Conservation (phyloP, 2,888 invertebrate genomes). For the Monoplex corrugatus region DNA sequence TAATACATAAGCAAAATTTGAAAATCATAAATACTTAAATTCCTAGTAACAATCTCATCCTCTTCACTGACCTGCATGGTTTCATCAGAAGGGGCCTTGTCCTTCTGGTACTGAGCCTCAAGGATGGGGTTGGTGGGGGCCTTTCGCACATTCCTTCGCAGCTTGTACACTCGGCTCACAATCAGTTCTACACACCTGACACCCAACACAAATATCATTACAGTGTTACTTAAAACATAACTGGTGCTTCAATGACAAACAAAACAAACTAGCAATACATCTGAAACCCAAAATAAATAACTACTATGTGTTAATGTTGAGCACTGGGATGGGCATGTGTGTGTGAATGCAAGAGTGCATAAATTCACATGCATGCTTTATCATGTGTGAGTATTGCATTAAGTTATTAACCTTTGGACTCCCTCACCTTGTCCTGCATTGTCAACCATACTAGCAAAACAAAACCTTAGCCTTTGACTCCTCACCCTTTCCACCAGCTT, state of each 20-base stretch:
- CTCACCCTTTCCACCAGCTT: too few species aligned
- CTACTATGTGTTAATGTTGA: background rate
- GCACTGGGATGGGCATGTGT: too few species aligned
- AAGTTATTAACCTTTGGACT: too few species aligned
- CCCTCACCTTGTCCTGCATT: too few species aligned
- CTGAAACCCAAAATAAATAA: background rate
- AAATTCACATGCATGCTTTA: background rate
- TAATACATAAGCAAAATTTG: too few species aligned
- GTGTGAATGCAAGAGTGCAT: background rate
- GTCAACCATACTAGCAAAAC: too few species aligned
- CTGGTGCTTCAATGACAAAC: too few species aligned
- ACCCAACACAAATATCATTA: background rate
- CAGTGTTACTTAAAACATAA: too few species aligned
- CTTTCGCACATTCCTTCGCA: constrained; percentile 62
- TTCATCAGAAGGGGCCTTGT: constrained; percentile 66
- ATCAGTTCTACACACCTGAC: constrained; percentile 67
- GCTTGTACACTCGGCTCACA: constrained; percentile 65
- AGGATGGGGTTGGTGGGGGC: constrained; percentile 66
- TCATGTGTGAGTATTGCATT: too few species aligned
- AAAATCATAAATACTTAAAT: too few species aligned
- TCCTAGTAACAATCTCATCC: too few species aligned
- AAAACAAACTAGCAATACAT: background rate
- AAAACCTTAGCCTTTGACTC: too few species aligned
- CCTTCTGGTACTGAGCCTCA: constrained; percentile 65
- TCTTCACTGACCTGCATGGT: constrained; percentile 64